Percentiles rank a stretch among this genome's conserved stretches.
Evolutionary conservation across 2,888 invertebrate genomes (phyloP).

Genomic region (Harpagoxenus sublaevis): DNA sequence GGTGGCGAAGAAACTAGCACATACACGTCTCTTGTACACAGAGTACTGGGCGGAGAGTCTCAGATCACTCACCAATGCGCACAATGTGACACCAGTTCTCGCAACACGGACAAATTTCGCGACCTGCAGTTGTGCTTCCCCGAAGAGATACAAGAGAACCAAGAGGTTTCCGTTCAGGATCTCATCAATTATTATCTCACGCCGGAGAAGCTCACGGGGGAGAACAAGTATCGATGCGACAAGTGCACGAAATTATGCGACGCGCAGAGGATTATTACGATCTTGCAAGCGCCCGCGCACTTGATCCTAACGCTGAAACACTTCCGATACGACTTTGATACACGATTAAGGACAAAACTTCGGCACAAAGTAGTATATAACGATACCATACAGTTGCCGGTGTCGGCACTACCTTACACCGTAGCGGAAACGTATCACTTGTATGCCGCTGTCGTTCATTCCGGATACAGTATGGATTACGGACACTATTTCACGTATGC

Average conservation of each 20-base stretch:
- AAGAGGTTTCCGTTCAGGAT: conserved; percentile 91
- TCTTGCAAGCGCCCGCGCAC: conserved; percentile 92
- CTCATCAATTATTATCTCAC: conserved; percentile 93
- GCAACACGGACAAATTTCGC: conserved; percentile 92
- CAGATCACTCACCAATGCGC: conserved; percentile 92
- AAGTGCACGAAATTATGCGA: conserved; percentile 92
- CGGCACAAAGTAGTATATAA: conserved; percentile 90
- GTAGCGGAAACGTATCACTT: conserved; percentile 88
- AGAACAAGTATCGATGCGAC: conserved; percentile 94
- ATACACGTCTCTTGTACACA: conserved; percentile 88
- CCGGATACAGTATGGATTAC: conserved; percentile 93
- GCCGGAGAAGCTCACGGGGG: conserved; percentile 92
- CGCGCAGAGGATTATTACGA: conserved; percentile 91
- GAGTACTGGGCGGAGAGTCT: conserved; percentile 92
- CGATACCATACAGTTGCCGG: conserved; percentile 87
- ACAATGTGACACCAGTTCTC: conserved; percentile 91
- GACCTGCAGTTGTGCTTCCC: conserved; percentile 94
- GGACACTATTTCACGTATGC: conserved; percentile 96
- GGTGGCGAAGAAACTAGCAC: conserved; percentile 80
- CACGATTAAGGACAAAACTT: conserved; percentile 92
- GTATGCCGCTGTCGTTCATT: conserved; percentile 95
- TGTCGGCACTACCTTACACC: conserved; percentile 75
- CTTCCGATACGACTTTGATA: conserved; percentile 91
- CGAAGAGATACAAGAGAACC: conserved; percentile 84
- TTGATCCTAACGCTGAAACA: conserved; percentile 94